phyloP scores from a whole-genome alignment of 2,888 invertebrate genomes.

The Agonopterix arenella region DNA sequence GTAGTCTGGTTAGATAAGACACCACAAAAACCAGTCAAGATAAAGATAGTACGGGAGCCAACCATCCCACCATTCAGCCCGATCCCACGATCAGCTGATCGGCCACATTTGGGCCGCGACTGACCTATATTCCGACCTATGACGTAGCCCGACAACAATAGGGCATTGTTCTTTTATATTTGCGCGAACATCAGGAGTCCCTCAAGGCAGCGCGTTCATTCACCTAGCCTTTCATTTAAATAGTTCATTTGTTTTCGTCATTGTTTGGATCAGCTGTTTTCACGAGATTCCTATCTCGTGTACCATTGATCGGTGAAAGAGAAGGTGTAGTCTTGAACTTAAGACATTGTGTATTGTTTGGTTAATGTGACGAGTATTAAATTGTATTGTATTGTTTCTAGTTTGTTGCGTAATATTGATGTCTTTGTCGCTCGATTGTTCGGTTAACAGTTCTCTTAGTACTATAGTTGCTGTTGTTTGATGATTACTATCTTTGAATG shows the following conservation, averaged over 20 bases:
- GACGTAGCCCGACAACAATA: constrained; percentile 71
- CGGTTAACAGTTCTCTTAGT: constrained; percentile 15
- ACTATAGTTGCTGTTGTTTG: neutral
- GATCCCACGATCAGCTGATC: constrained; percentile 69
- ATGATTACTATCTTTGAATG: neutral
- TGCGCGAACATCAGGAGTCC: constrained; percentile 66
- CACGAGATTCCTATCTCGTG: constrained; percentile 53
- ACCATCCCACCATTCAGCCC: constrained; percentile 11
- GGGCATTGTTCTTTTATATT: constrained; percentile 75
- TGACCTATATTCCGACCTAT: constrained; percentile 71
- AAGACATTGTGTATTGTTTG: constrained; percentile 38
- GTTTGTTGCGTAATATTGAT: constrained; percentile 32
- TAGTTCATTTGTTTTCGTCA: constrained; percentile 70
- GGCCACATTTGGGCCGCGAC: constrained; percentile 63
- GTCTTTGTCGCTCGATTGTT: constrained; percentile 16
- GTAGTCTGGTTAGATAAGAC: constrained; percentile 14
- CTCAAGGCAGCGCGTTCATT: constrained; percentile 67
- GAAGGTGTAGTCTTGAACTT: constrained; percentile 55
- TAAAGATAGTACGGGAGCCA: constrained; percentile 29
- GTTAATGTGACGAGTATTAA: constrained; percentile 40
- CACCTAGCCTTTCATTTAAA: constrained; percentile 61
- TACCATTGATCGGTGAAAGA: constrained; percentile 58
- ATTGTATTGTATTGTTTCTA: constrained; percentile 54
- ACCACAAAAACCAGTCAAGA: constrained; percentile 7
- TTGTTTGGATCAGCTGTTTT: constrained; percentile 70